phyloP scores from a whole-genome alignment of 2,113 vertebrate species.

The Alectura lathami region DNA sequence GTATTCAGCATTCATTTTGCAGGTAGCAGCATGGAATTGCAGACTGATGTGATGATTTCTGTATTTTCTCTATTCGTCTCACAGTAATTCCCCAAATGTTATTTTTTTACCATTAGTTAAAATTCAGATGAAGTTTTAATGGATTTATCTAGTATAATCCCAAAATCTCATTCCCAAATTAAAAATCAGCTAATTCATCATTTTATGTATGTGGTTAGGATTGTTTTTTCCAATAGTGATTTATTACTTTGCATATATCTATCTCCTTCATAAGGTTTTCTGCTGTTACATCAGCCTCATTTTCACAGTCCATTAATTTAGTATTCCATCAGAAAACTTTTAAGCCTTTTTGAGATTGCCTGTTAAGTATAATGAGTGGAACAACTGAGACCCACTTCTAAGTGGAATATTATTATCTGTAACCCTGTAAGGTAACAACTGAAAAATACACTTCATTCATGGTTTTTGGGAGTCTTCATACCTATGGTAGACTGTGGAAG shows the following conservation, averaged over 20 bases:
- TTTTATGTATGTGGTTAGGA: neutral
- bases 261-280: neutral
- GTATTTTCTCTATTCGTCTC: neutral
- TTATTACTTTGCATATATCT: neutral
- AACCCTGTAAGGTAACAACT: neutral
- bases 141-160: neutral
- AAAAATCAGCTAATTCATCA: neutral
- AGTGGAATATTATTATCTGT: neutral
- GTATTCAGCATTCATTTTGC: neutral
- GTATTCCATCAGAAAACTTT: neutral
- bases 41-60: neutral
- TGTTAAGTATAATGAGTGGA: neutral
- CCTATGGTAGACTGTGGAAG: neutral
- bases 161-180: neutral
- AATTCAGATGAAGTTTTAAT: neutral
- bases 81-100: neutral
- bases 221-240: neutral
- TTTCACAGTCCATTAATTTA: neutral
- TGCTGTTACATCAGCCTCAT: neutral
- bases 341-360: neutral
- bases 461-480: neutral
- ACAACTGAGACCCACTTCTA: neutral
- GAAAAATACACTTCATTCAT: neutral
- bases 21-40: neutral
- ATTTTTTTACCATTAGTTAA: neutral